Percentiles rank a stretch among this genome's conserved stretches.
These are phyloP conservation scores for Tetragonula carbonaria DNA, from an alignment of 2,888 invertebrate species.

Conservation along the genomic window DNA sequence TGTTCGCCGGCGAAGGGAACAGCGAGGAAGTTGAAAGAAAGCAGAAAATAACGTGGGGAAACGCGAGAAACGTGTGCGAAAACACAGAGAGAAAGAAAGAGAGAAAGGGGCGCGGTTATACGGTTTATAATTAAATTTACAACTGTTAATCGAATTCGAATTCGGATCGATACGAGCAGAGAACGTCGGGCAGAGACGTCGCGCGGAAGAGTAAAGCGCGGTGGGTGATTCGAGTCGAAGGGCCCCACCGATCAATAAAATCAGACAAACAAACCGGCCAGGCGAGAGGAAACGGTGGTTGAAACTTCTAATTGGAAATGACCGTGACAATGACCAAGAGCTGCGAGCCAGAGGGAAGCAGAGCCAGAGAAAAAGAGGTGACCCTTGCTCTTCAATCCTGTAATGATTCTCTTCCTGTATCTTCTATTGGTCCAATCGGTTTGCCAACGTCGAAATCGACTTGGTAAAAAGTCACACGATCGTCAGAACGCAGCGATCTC, in stretches of 20 bases:
- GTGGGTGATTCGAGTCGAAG: slow-evolving; percentile 24
- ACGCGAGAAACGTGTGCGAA: slow-evolving; percentile 9
- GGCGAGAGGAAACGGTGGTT: slow-evolving; percentile 67
- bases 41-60: slow-evolving; percentile 7
- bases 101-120: slow-evolving; percentile 44
- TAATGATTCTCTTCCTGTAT: slow-evolving; percentile 70
- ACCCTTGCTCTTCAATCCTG: slow-evolving; percentile 52
- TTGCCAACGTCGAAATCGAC: slow-evolving; percentile 26
- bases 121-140: slow-evolving; percentile 75
- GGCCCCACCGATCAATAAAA: slow-evolving; percentile 64
- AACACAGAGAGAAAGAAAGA: slow-evolving; percentile 1
- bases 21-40: not conserved
- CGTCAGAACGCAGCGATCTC: not conserved
- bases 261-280: slow-evolving; percentile 58
- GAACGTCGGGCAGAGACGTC: slow-evolving; percentile 27
- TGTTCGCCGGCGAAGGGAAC: slow-evolving; percentile 17
- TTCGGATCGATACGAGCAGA: slow-evolving; percentile 68
- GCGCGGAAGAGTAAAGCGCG: slow-evolving; percentile 11
- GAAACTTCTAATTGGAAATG: slow-evolving; percentile 69
- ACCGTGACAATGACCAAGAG: slow-evolving; percentile 71
- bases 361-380: slow-evolving; percentile 22
- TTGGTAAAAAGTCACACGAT: slow-evolving; percentile 54
- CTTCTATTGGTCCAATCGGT: slow-evolving; percentile 59
- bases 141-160: slow-evolving; percentile 74
- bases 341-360: slow-evolving; percentile 17